Percentiles rank a stretch among this genome's conserved stretches.
These are phyloP conservation scores for Rissa tridactyla DNA, from an alignment of 2,113 vertebrate genomes.

Conservation along the genomic window DNA sequence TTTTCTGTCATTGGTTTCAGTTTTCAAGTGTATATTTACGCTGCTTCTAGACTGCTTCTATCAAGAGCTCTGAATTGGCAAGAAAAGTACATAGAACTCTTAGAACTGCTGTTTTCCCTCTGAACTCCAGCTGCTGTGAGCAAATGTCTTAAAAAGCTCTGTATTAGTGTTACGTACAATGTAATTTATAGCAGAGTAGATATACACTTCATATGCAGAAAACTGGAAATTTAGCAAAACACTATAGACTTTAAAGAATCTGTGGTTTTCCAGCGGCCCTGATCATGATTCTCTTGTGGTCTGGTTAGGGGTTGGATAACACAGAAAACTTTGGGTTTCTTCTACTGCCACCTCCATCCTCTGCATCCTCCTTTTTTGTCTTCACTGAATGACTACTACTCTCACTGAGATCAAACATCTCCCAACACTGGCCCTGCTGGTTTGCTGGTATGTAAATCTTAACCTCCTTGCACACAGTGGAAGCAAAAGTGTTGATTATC, in stretches of 20 bases:
- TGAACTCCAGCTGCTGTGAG: slow-evolving; percentile 37
- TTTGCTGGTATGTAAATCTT: slow-evolving; percentile 78
- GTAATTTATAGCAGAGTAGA: slow-evolving; percentile 48
- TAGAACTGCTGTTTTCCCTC: slow-evolving; percentile 38
- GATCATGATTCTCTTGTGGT: slow-evolving; percentile 80
- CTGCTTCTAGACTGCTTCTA: slow-evolving; percentile 43
- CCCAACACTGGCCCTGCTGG: slow-evolving; percentile 75
- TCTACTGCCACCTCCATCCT: slow-evolving; percentile 78
- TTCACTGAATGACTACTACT: slow-evolving; percentile 78
- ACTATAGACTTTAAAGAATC: slow-evolving; percentile 63
- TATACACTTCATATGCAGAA: slow-evolving; percentile 53
- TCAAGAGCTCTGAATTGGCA: slow-evolving; percentile 58
- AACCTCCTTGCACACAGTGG: slow-evolving; percentile 73
- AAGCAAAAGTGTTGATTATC: slow-evolving; percentile 61
- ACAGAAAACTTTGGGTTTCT: slow-evolving; percentile 79
- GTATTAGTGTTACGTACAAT: background rate
- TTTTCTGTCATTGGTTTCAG: slow-evolving; percentile 62
- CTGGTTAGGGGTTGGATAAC: slow-evolving; percentile 80
- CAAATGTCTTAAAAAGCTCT: slow-evolving; percentile 53
- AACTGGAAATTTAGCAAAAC: slow-evolving; percentile 63
- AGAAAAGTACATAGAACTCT: slow-evolving; percentile 56
- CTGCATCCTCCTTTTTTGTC: slow-evolving; percentile 81
- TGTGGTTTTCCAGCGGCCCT: slow-evolving; percentile 77
- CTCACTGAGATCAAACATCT: slow-evolving; percentile 78
- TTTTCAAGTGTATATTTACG: slow-evolving; percentile 69